Evolutionary conservation across 2,797 vertebrate species (phyloP), one percentile per base, ranked within the genome.

Genomic region (Leptodactylus fallax): DNA sequence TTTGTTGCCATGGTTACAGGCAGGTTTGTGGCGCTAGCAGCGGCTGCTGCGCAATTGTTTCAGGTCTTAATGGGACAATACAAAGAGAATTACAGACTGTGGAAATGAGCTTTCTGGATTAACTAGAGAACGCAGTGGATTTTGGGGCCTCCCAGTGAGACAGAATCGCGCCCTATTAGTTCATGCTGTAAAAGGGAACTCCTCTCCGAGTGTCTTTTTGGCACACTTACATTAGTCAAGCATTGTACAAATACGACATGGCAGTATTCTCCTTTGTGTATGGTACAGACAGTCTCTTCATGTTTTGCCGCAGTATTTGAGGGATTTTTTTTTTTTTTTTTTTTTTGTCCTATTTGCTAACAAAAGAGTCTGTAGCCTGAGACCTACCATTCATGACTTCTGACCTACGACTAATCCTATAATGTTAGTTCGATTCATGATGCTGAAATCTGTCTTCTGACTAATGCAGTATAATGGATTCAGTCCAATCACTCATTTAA

Each of bases 1-100:
- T 25, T 47, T 27, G 71, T 85, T 61, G 23, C 71, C 1, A 25
- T 25, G 21, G 69, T 49, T 61, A 61, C 83, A 10, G 55, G 19
- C 13, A 25, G 36, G 12, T 4, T 61, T 49, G 9, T 17, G 67
- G 45, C 63, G 21, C 23, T 53, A 12, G 49, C 27, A 27, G 1
- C 61, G 25, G 14, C 17, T 74, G 65, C 65, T 25, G 53, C 23
- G 17, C 21, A 13, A 61, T 81, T 81, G 55, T 87, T 72, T 69
- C 58, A 19, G 77, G 74, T 77, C 17, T 86, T 81, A 10, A 72
- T 7, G 36, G 25, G 49, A 84, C 23, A 80, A 74, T 81, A 21
- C 53, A 61, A 47, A 72, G 85, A 81, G 53, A 81, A 81, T 87
- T 76, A 61, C 55, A 60, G 67, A 76, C 67, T 81, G 69, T 76